Evolutionary conservation across 2,888 invertebrate species (phyloP), one percentile per base, ranked within the genome.

Genomic region (Sinohyriopsis cumingii): DNA sequence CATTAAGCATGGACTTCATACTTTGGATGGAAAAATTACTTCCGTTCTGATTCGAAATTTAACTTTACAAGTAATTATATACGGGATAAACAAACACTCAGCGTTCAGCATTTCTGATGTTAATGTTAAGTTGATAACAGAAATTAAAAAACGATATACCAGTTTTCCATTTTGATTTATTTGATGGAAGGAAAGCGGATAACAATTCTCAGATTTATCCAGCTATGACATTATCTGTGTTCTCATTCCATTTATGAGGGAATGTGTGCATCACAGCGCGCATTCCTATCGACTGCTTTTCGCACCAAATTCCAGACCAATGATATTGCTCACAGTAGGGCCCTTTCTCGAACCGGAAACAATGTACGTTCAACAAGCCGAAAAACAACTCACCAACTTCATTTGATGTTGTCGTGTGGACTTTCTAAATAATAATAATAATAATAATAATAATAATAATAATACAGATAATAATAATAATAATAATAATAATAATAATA

Each of bases 351-450:
- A 82, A 81, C 7, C 68, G 76, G 69, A 82, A 81, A 65, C 82
- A 82, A 62, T 82, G 76, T 3, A 82, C 81, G 63, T 76, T 72
- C 53, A 82, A 68, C 25, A 81, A 63, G 2, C 81, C 82, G 60
- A 80, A 82, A 69, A 82, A 82, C 33, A 79, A 65, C 3, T 76
- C 69, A 18, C 82, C 82, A 19, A 82, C 78, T 63, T 74, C 73
- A 60, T 77, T 69, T 5, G 82, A 69, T 6, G 79, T 73, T 1
- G 73, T 69, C 7, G 73, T 80, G 54, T 82, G 73, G 19, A 79
- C 76, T 45, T 60, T 68, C 82, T 82, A 67, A 59, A 71, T 72
- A 59, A 22, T 55, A 55, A 65, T 53, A 67, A 62, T 45, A 59
- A 22, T 59, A 45, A 33, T n/a, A 54, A 68, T 55, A 60, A n/a